Percentiles rank a stretch among this genome's conserved stretches.
Conservation (phyloP, 2,797 vertebrate species). For the Cryptoblepharus egeriae region DNA sequence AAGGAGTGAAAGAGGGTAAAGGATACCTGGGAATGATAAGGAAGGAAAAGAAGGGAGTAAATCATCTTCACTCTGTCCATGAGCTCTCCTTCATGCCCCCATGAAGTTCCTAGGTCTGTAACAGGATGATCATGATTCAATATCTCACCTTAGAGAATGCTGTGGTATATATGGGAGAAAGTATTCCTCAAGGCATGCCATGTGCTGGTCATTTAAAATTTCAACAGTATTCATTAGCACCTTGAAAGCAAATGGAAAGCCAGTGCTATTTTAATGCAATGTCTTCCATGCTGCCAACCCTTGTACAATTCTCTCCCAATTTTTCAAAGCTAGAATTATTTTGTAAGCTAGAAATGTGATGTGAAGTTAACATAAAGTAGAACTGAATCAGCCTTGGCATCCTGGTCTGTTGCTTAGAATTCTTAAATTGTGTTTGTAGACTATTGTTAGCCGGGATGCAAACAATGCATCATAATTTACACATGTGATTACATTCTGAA, state of each 20-base stretch:
- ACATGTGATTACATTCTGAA: neutral
- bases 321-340: neutral
- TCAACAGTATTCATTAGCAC: neutral
- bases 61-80: too few species aligned
- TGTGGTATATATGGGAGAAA: neutral
- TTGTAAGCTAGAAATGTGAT: neutral
- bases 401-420: neutral
- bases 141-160: neutral
- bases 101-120: too few species aligned
- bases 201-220: neutral
- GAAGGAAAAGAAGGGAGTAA: neutral
- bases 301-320: neutral
- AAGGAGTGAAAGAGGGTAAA: neutral
- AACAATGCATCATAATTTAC: neutral
- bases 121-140: too few species aligned
- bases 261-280: neutral
- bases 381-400: fast-evolving
- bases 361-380: fast-evolving
- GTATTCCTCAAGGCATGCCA: too few species aligned
- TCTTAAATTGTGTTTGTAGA: slow-evolving; percentile 24
- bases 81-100: neutral
- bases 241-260: neutral
- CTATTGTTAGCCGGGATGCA: slow-evolving; percentile 7
- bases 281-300: neutral
- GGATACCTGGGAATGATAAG: too few species aligned